phyloP scores from a whole-genome alignment of 2,113 vertebrate genomes.

The Pollimyrus isidori region DNA sequence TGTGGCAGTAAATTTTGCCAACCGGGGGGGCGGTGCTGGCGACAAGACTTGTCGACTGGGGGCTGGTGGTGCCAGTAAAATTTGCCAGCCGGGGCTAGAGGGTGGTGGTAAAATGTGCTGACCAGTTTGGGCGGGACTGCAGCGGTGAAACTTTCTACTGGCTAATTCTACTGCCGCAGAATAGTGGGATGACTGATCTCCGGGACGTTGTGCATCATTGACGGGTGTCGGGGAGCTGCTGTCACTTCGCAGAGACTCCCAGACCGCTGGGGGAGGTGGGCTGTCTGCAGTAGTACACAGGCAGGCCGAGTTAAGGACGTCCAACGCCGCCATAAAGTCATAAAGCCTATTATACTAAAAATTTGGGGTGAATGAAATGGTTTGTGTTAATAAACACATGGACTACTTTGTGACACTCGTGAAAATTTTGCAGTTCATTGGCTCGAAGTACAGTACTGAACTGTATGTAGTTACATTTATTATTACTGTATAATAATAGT shows the following conservation, averaged over 20 bases:
- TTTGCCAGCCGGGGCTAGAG: not conserved
- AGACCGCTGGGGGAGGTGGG: not conserved
- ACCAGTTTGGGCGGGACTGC: not conserved
- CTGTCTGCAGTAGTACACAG: not conserved
- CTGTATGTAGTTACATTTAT: not conserved
- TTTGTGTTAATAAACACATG: not conserved
- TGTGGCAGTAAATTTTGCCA: not conserved
- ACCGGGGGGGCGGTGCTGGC: not conserved
- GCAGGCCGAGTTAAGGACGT: not conserved
- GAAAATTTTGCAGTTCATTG: not conserved
- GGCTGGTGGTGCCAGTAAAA: not conserved
- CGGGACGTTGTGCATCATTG: not conserved
- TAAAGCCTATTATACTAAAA: not conserved
- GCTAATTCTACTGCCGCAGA: not conserved
- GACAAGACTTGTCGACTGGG: not conserved
- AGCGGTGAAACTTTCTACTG: not conserved
- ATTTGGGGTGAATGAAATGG: not conserved
- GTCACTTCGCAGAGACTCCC: not conserved
- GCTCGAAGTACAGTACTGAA: not conserved
- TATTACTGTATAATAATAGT: not conserved
- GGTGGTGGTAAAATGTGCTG: not conserved
- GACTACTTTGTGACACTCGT: not conserved
- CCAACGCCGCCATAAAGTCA: not conserved
- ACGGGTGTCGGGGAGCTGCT: not conserved
- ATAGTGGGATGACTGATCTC: not conserved